A percentile compares a stretch with the other conserved stretches of the same genome.
Conservation (phyloP, 1,140 invertebrate genomes). For the Drosophila tsacasi region DNA sequence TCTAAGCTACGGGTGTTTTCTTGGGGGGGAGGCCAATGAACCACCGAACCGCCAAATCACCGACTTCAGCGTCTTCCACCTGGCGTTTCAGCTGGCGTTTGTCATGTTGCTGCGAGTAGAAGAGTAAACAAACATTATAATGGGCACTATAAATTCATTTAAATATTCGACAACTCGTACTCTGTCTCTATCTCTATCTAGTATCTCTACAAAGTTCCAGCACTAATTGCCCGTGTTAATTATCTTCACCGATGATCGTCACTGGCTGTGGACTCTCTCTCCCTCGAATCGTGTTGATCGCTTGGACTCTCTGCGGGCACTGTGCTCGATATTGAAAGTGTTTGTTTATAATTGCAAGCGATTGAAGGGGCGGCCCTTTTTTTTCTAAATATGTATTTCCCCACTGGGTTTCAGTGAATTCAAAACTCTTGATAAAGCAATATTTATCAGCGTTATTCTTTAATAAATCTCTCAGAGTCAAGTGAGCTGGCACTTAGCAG, state of each 20-base stretch:
- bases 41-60: slow-evolving; percentile 5
- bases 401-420: not conserved
- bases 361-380: not conserved
- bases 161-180: slow-evolving; percentile 5
- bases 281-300: slow-evolving; percentile 21
- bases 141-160: not conserved
- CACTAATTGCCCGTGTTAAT: slow-evolving; percentile 48
- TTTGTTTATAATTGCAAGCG: slow-evolving; percentile 15
- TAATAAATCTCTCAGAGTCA: not conserved
- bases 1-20: slow-evolving; percentile 22
- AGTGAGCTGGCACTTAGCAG: slow-evolving; percentile 5
- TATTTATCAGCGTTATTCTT: not conserved
- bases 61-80: slow-evolving; percentile 29
- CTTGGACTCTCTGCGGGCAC: slow-evolving; percentile 22
- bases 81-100: slow-evolving; percentile 47
- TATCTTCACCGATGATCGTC: slow-evolving; percentile 15
- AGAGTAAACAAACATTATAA: slow-evolving; percentile 22
- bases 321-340: slow-evolving; percentile 11
- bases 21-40: slow-evolving; percentile 11
- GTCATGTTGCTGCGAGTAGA: slow-evolving; percentile 32
- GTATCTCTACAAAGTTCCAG: not conserved
- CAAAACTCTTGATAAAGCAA: not conserved
- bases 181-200: not conserved
- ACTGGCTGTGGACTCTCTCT: not conserved
- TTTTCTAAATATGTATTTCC: not conserved